A percentile compares a stretch with the other conserved stretches of the same genome.
Conservation (phyloP, 2,797 vertebrate species). For the Borostomias antarcticus region DNA sequence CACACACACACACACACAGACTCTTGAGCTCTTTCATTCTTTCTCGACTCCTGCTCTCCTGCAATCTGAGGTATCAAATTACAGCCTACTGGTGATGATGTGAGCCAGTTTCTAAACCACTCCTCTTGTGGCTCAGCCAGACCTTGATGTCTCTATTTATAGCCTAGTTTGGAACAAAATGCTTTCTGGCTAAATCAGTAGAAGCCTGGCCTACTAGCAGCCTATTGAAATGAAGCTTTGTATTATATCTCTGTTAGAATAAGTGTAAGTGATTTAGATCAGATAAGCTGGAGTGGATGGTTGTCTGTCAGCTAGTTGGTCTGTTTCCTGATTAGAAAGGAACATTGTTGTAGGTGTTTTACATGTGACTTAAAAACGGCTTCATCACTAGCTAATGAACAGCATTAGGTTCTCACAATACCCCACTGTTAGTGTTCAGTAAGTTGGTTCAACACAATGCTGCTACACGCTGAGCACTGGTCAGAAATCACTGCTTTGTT, state of each 20-base stretch:
- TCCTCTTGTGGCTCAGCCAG: not conserved
- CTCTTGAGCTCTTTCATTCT: too few relatives aligned
- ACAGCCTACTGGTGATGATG: conserved; percentile 6
- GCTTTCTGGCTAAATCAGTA: not conserved
- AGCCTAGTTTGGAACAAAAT: not conserved
- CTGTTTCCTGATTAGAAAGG: too few relatives aligned
- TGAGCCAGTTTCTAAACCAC: conserved; percentile 24
- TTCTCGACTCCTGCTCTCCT: not conserved
- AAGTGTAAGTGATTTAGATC: too few relatives aligned
- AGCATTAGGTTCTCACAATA: not conserved
- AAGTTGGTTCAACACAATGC: not conserved
- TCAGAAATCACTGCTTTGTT: conserved; percentile 17
- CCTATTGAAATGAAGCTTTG: too few relatives aligned
- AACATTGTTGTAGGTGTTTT: too few relatives aligned
- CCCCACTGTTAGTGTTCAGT: not conserved
- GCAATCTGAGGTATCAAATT: conserved; percentile 19
- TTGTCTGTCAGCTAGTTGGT: too few relatives aligned
- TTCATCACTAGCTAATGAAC: conserved; percentile 1
- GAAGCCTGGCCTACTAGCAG: not conserved
- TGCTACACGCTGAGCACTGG: conserved; percentile 6
- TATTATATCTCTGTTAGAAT: too few relatives aligned
- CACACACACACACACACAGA: not conserved
- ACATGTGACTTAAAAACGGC: too few relatives aligned
- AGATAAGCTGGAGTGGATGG: too few relatives aligned
- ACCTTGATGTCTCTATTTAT: conserved; percentile 10